A percentile compares a stretch with the other conserved stretches of the same genome.
phyloP scores from a whole-genome alignment of 2,888 invertebrate genomes.

The Drymonia ruficornis region DNA sequence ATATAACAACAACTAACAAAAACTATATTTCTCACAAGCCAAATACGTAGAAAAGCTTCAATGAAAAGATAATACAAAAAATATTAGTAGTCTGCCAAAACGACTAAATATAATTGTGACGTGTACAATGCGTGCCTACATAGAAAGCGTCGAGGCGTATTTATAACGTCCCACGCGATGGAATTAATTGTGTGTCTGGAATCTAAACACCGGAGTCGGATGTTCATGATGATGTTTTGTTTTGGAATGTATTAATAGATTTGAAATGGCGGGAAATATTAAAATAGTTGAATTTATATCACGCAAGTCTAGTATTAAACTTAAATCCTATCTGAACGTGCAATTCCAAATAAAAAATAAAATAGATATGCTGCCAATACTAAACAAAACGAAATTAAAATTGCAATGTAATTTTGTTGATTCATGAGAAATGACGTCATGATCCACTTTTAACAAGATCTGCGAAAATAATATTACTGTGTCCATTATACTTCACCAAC shows the following conservation, averaged over 20 bases:
- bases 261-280: not conserved
- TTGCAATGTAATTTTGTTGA: not conserved
- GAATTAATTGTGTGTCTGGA: constrained; percentile 23
- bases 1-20: too few species aligned
- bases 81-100: constrained; percentile 45
- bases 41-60: constrained; percentile 55
- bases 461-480: not conserved
- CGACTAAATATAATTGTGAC: constrained; percentile 54
- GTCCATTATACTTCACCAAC: too few species aligned
- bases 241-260: constrained; percentile 12
- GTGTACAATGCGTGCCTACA: constrained; percentile 32
- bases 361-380: too few species aligned
- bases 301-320: too few species aligned
- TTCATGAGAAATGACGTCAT: not conserved
- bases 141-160: constrained; percentile 30
- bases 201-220: constrained; percentile 17
- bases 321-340: not conserved
- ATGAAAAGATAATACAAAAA: constrained; percentile 34
- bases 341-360: too few species aligned
- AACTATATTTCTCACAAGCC: constrained; percentile 9
- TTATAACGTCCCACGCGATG: constrained; percentile 30
- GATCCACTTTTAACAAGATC: too few species aligned
- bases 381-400: not conserved
- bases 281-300: not conserved
- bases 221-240: constrained; percentile 18